These are phyloP conservation scores for Oreochromis tanganicae DNA, from an alignment of 2,113 vertebrate species.

Conservation along the genomic window DNA sequence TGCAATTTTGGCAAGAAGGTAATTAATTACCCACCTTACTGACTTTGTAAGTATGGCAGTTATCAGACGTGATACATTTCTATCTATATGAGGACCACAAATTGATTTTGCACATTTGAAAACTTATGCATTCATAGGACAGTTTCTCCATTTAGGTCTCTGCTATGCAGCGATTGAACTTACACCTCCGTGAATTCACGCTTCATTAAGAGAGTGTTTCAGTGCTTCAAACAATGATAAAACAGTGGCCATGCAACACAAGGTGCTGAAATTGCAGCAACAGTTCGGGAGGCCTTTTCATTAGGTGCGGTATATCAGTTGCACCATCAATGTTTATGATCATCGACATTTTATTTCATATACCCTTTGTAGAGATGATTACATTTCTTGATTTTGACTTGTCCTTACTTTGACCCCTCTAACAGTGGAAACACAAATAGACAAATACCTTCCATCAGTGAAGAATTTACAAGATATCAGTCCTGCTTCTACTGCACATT, in stretches of 20 bases:
- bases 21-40: neutral
- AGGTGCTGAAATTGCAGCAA: neutral
- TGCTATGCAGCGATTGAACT: neutral
- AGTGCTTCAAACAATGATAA: neutral
- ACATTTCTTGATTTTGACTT: neutral
- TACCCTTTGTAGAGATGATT: neutral
- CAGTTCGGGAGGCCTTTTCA: neutral
- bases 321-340: neutral
- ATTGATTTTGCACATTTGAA: neutral
- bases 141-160: neutral
- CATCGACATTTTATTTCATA: neutral
- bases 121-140: neutral
- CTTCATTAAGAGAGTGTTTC: neutral
- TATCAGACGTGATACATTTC: neutral
- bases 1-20: neutral
- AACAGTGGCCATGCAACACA: neutral
- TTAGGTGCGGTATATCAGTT: neutral
- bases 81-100: neutral
- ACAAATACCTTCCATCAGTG: accelerated
- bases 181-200: neutral
- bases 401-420: conserved; percentile 16
- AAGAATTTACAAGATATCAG: neutral
- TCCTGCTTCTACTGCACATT: too few relatives aligned
- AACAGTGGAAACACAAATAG: neutral
- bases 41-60: neutral